phyloP scores from a whole-genome alignment of 2,113 vertebrate genomes.

The Lycocorax pyrrhopterus region DNA sequence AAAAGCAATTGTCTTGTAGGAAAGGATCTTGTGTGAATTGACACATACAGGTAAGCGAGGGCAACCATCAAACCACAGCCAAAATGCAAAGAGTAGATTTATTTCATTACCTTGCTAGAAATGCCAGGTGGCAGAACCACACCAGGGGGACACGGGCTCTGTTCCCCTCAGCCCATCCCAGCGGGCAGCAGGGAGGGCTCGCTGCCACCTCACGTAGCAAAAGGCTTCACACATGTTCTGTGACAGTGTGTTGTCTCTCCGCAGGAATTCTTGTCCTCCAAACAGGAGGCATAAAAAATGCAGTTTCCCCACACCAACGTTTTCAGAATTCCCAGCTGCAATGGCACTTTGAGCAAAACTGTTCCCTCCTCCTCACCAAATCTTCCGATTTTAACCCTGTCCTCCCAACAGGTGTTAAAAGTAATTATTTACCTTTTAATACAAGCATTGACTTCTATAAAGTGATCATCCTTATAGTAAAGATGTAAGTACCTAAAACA shows the following conservation, averaged over 20 bases:
- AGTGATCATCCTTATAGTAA: background rate
- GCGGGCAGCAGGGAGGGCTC: accelerated
- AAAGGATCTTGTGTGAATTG: background rate
- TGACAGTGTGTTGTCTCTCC: background rate
- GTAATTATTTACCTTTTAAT: background rate
- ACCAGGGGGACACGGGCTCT: accelerated
- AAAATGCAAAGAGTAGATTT: background rate
- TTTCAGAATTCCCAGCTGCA: background rate
- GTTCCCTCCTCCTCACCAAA: background rate
- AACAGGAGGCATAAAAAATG: background rate
- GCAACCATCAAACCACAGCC: background rate
- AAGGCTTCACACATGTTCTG: background rate
- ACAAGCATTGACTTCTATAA: background rate
- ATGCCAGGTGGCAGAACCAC: background rate
- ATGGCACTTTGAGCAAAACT: background rate
- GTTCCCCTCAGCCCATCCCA: background rate
- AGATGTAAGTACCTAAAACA: background rate
- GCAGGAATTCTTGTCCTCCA: background rate
- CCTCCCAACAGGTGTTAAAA: background rate
- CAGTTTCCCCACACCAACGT: background rate
- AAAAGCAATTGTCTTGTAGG: background rate
- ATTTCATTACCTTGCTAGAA: background rate
- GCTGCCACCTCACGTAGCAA: accelerated
- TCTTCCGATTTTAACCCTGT: background rate
- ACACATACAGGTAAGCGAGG: background rate